phyloP scores from a whole-genome alignment of 2,797 vertebrate genomes.

The Poeciliopsis paucimaculata region DNA sequence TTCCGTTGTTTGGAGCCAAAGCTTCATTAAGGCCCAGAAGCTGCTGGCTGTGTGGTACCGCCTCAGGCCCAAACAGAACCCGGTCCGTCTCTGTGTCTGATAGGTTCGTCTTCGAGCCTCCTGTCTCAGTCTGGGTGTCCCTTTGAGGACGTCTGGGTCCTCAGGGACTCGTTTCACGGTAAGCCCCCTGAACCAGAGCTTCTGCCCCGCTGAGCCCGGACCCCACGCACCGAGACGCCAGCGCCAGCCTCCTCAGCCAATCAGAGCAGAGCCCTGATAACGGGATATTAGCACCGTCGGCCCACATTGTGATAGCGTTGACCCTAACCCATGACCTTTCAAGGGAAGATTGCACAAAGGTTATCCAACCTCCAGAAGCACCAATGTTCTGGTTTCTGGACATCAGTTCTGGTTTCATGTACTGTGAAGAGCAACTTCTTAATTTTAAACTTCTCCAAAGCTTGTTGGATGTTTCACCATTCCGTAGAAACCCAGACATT shows the following conservation, averaged over 20 bases:
- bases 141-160: constrained; percentile 82
- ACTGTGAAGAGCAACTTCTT: not conserved
- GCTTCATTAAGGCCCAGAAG: not conserved
- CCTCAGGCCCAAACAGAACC: constrained; percentile 27
- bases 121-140: constrained; percentile 73
- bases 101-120: constrained; percentile 74
- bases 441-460: not conserved
- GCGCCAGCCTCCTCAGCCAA: not conserved
- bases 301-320: not conserved
- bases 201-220: constrained; percentile 50
- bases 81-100: constrained; percentile 74
- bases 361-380: not conserved
- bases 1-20: not conserved
- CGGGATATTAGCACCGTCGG: not conserved
- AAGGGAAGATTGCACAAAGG: not conserved
- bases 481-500: not conserved
- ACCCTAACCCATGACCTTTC: not conserved
- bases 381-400: not conserved
- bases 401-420: not conserved
- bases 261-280: not conserved
- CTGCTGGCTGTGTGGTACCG: constrained; percentile 7
- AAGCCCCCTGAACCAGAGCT: constrained; percentile 59
- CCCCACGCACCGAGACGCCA: constrained; percentile 37
- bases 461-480: not conserved
- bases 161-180: constrained; percentile 80